Evolutionary conservation across 2,113 vertebrate genomes (phyloP).

Genomic region (Paradoxurus hermaphroditus): DNA sequence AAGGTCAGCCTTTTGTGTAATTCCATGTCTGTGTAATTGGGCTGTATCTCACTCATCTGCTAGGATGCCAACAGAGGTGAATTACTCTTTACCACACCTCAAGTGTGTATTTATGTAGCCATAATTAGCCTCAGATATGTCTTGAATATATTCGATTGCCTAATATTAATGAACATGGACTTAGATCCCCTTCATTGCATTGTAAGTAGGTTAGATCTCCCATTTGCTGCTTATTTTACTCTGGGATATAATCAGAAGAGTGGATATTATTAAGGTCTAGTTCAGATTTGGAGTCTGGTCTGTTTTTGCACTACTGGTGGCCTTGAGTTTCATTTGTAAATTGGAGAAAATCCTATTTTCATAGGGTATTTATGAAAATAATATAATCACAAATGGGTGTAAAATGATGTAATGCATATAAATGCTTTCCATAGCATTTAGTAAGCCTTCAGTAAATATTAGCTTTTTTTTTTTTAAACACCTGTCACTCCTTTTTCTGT

Average conservation of each 20-base stretch:
- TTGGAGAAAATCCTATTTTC: conserved; percentile 5
- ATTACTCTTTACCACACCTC: conserved; percentile 60
- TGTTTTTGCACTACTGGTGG: neutral
- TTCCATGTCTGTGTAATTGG: conserved; percentile 14
- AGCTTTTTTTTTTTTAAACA: no score
- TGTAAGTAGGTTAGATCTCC: neutral
- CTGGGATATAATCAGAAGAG: neutral
- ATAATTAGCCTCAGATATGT: neutral
- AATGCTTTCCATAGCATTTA: neutral
- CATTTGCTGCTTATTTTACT: conserved; percentile 6
- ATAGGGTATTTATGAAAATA: conserved; percentile 33
- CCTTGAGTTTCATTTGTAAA: conserved; percentile 25
- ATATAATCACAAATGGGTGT: neutral
- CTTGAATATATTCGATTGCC: conserved; percentile 30
- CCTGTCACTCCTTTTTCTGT: conserved; percentile 26
- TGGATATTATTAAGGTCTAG: neutral
- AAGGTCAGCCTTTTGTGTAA: neutral
- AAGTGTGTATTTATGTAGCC: neutral
- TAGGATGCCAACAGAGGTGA: conserved; percentile 72
- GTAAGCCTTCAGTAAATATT: neutral
- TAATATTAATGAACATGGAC: neutral
- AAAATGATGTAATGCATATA: neutral
- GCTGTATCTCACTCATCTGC: conserved; percentile 16
- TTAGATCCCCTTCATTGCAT: neutral
- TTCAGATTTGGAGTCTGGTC: neutral